Conservation (phyloP, 53 echinoderm and acorn worm species). For the Stichopus horrens region DNA sequence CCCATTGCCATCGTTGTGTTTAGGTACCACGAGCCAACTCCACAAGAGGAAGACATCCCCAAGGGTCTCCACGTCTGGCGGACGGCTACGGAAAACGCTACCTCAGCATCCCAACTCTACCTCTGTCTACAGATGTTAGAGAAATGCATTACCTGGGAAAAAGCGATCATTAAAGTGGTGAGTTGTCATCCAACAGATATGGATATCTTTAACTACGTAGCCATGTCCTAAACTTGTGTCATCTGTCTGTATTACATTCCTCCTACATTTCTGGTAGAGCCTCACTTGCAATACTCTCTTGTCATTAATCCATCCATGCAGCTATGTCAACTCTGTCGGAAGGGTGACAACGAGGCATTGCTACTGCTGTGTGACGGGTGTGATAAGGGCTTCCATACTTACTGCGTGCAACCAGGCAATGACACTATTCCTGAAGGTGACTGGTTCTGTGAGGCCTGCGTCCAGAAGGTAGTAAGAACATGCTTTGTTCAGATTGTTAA, state of each 20-base stretch:
- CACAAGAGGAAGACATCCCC: slow-evolving; percentile 73
- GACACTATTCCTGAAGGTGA: slow-evolving; percentile 65
- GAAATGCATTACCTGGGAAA: slow-evolving; percentile 94
- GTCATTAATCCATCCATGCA: slow-evolving; percentile 41
- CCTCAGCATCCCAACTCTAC: slow-evolving; percentile 79
- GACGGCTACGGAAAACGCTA: slow-evolving; percentile 68
- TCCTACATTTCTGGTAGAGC: no score
- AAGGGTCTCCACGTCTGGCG: slow-evolving; percentile 83
- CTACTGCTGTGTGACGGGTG: slow-evolving; percentile 98
- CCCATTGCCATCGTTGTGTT: no score
- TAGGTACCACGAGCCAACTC: slow-evolving; percentile 10
- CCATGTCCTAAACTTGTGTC: no score
- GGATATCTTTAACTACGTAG: background rate
- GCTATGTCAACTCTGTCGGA: slow-evolving; percentile 98
- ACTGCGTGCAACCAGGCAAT: slow-evolving; percentile 61
- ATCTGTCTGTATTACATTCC: no score
- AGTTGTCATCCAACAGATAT: slow-evolving; percentile 42
- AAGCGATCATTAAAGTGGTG: slow-evolving; percentile 99
- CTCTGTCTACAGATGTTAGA: slow-evolving; percentile 88
- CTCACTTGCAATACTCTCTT: no score
- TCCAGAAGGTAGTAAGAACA: slow-evolving; percentile 75
- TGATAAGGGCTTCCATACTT: slow-evolving; percentile 99
- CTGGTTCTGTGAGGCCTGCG: slow-evolving; percentile 93
- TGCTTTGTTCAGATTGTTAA: background rate
- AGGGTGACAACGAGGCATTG: slow-evolving; percentile 91